phyloP scores from a whole-genome alignment of 2,888 invertebrate genomes.

The Cremastinae sp. region DNA sequence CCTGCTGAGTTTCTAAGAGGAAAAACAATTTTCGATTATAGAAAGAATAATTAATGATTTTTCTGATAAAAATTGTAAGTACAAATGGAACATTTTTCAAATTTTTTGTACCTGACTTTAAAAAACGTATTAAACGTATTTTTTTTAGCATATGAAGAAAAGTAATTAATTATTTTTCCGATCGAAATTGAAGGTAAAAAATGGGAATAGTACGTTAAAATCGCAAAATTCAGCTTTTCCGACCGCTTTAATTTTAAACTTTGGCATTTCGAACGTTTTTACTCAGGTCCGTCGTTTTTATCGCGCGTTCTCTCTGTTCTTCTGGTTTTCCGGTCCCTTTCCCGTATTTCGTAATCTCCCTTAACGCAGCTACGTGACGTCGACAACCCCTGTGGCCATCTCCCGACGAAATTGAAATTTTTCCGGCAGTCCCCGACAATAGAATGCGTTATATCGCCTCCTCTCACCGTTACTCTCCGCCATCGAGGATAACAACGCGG shows the following conservation, averaged over 20 bases:
- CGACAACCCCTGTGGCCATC: conserved; percentile 35
- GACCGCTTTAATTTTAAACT: conserved; percentile 47
- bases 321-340: neutral
- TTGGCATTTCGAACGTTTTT: conserved; percentile 49
- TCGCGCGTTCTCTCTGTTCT: neutral
- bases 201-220: too few relatives aligned
- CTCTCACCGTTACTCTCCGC: neutral
- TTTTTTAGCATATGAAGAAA: too few relatives aligned
- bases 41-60: too few relatives aligned
- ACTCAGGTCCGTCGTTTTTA: neutral
- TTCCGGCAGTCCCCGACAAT: conserved; percentile 44
- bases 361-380: conserved; percentile 33
- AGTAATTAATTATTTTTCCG: too few relatives aligned
- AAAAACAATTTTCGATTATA: too few relatives aligned
- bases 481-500: neutral
- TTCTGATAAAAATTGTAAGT: too few relatives aligned
- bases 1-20: too few relatives aligned
- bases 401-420: conserved; percentile 49
- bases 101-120: too few relatives aligned
- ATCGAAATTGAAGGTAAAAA: too few relatives aligned
- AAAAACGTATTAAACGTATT: too few relatives aligned
- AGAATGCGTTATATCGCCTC: conserved; percentile 43
- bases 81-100: too few relatives aligned
- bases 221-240: conserved; percentile 34
- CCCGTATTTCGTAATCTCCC: conserved; percentile 5